phyloP scores from a whole-genome alignment of 2,888 invertebrate species.

The Melikaiella ostensackeni region DNA sequence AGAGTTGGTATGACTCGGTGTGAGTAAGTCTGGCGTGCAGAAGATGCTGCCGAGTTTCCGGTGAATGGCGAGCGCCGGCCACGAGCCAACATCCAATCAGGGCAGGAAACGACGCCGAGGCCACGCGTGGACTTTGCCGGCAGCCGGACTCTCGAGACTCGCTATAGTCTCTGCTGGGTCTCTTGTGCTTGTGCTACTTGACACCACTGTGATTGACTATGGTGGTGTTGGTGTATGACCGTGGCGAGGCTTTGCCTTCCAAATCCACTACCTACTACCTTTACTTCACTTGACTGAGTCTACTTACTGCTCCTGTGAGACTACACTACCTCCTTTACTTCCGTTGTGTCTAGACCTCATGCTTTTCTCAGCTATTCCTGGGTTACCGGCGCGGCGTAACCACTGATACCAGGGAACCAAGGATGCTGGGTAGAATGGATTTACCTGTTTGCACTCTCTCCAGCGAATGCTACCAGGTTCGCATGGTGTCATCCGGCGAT shows the following conservation, averaged over 20 bases:
- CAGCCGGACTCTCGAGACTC: slow-evolving; percentile 46
- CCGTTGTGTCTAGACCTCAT: slow-evolving; percentile 22
- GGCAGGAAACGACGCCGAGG: slow-evolving; percentile 72
- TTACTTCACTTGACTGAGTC: slow-evolving; percentile 8
- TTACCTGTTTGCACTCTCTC: slow-evolving; percentile 37
- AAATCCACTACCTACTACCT: not conserved
- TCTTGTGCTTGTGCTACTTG: slow-evolving; percentile 3
- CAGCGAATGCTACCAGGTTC: slow-evolving; percentile 16
- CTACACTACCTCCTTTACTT: not conserved
- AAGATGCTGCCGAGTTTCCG: slow-evolving; percentile 64
- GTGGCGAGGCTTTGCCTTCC: slow-evolving; percentile 40
- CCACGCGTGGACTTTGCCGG: slow-evolving; percentile 71
- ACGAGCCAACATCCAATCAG: slow-evolving; percentile 77
- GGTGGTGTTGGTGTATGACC: slow-evolving; percentile 9
- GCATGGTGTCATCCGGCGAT: slow-evolving; percentile 16
- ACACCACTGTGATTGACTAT: not conserved
- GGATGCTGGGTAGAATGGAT: slow-evolving; percentile 11
- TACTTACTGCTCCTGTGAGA: not conserved
- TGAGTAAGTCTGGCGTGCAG: slow-evolving; percentile 38
- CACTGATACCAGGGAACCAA: slow-evolving; percentile 7
- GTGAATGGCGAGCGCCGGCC: slow-evolving; percentile 74
- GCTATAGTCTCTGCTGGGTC: slow-evolving; percentile 32
- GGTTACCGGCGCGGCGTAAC: not conserved
- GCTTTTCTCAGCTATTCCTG: slow-evolving; percentile 21
- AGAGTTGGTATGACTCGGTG: slow-evolving; percentile 41